These are phyloP conservation scores for Colistium nudipinnis DNA, from an alignment of 2,113 vertebrate genomes.

Conservation along the genomic window DNA sequence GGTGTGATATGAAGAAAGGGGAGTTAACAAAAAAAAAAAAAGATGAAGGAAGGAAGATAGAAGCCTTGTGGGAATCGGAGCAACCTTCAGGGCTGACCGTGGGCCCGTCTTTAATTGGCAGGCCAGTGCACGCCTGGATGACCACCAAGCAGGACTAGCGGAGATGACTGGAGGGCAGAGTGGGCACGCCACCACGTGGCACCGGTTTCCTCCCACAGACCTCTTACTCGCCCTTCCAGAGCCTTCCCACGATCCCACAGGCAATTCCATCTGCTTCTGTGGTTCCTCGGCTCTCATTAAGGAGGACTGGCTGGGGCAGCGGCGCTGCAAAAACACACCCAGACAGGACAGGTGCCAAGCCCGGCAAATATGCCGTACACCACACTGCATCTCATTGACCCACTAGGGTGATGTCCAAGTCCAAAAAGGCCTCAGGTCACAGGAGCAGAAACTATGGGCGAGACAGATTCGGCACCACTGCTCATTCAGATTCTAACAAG, in stretches of 20 bases:
- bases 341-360: constrained; percentile 69
- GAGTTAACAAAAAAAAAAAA: constrained; percentile 28
- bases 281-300: constrained; percentile 73
- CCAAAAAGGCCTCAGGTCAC: constrained; percentile 48
- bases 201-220: constrained; percentile 56
- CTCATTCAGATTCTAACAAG: neutral
- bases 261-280: constrained; percentile 78
- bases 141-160: constrained; percentile 71
- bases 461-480: constrained; percentile 10
- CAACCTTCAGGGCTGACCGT: constrained; percentile 71
- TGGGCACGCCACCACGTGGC: constrained; percentile 75
- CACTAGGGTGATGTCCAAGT: constrained; percentile 66
- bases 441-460: constrained; percentile 7
- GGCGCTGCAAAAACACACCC: constrained; percentile 45
- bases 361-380: constrained; percentile 49
- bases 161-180: constrained; percentile 71
- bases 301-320: constrained; percentile 47
- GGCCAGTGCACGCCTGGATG: constrained; percentile 69
- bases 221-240: constrained; percentile 54
- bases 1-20: constrained; percentile 38
- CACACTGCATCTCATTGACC: constrained; percentile 65
- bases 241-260: constrained; percentile 73
- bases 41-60: constrained; percentile 44
- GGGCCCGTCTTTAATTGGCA: constrained; percentile 80
- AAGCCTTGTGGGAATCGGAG: constrained; percentile 48